Base-by-base conservation (phyloP, 2,113 vertebrate genomes). In the Hiodon alosoides region DNA sequence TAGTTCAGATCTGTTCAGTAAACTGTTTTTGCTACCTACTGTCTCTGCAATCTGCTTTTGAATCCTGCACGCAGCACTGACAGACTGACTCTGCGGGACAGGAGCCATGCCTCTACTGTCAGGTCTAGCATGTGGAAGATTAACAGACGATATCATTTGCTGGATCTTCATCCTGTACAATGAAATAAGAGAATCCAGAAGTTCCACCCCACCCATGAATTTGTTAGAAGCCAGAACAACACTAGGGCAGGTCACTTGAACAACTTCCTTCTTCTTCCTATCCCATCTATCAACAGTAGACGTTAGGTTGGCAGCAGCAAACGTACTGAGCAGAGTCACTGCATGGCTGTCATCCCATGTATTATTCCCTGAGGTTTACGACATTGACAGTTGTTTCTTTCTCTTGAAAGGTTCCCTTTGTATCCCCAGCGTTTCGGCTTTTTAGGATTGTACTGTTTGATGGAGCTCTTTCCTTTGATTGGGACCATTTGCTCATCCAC, bases 401-500 rank as follows among this genome's bases (percentile, higher is more conserved):
- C 31, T 31, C 31, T 31, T 31, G 0, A 31, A 31, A 31, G 31
- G 31, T 31, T 31, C 31, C 31, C 31, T 67, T 67, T 67, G 47
- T 67, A 62, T 7, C 65, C 65, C 65, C 31, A 50, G 47, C 31
- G 1, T 10, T 67, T 31, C 31, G 31, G 31, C 31, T 31, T 31
- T 31, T 31, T 31, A 31, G 31, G 31, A 31, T 31, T 31, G 31
- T 31, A 31, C 31, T 31, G 57, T 58, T 1, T 58, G 57, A 58
- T 58, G 8, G 16, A n/a, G 64, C n/a, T 66, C n/a, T 66, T 66
- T 7, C 64, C 16, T 31, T 66, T 66, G 16, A 66, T 31, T n/a
- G 64, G 64, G 3, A 66, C 64, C 16, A 66, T 31, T 66, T 46
- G 64, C 46, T 66, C 64, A 66, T 66, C 64, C n/a, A 66, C 16